Base-by-base conservation (phyloP, 2,113 vertebrate species). In the Dicerorhinus sumatrensis region DNA sequence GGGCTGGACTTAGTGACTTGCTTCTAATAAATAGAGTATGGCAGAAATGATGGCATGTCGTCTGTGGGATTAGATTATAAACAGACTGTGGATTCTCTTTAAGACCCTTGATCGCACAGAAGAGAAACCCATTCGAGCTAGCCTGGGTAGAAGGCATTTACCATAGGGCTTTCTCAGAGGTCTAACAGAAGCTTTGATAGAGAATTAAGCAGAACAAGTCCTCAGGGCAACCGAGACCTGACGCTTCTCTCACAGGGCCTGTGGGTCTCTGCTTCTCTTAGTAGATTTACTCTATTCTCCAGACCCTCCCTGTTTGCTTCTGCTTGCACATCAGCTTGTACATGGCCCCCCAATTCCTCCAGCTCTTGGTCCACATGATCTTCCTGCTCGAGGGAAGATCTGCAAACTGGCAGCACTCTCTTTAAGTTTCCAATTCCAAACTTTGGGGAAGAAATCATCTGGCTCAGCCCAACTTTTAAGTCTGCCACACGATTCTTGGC, bases 311-410 rank as follows among this genome's bases (percentile, higher is more conserved):
- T 85, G 20, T 23, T 39, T 31, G 54, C 83, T 46, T 60, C 31
- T 5, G 25, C 27, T 54, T 0, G 23, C 25, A 31, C 27, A 20
- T 42, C 10, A 12, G 51, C 81, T 54, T 56, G 9, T 21, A 31
- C 0, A 0, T 16, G n/a, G 20, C 25, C n/a, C 54, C 33, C 39
- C 5, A 3, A 1, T 48, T 46, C 33, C 56, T 82, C 33, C 36
- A 58, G 9, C 2, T 17, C 48, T 6, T 29, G 51, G 25, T 20
- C 21, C 25, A 29, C 0, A 21, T 1, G 20, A 48, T 10, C 11
- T 5, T 88, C 12, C 33, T 33, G 16, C 31, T 48, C 46, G 46
- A 62, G 46, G 10, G 18, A n/a, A n/a, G n/a, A n/a, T n/a, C n/a
- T n/a, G 51, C 6, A 12, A 4, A 23, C 39, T 63, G 23, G 69